These are phyloP conservation scores for Lasioglossum villosulum DNA, from an alignment of 2,888 invertebrate genomes.

Conservation along the genomic window DNA sequence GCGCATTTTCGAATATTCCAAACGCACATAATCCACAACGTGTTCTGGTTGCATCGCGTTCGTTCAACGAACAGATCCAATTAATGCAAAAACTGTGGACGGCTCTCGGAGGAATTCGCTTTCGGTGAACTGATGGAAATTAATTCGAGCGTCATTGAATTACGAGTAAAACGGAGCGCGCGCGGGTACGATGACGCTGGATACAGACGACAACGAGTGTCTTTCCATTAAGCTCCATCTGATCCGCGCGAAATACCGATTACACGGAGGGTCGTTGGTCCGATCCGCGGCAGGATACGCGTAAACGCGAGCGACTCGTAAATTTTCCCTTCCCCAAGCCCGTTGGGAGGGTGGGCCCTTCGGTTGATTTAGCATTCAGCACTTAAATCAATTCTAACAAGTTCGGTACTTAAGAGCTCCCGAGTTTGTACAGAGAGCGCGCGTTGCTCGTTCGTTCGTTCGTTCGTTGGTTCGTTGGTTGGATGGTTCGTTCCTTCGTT, in stretches of 20 bases:
- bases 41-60: not conserved
- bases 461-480: constrained; percentile 17
- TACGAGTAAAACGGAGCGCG: not conserved
- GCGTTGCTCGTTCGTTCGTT: constrained; percentile 67
- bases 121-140: not conserved
- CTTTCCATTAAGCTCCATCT: constrained; percentile 61
- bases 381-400: constrained; percentile 84
- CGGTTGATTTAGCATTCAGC: constrained; percentile 85
- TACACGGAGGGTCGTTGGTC: constrained; percentile 62
- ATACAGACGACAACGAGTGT: constrained; percentile 32
- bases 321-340: constrained; percentile 72
- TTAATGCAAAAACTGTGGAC: not conserved
- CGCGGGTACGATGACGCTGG: not conserved
- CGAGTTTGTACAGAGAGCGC: constrained; percentile 80
- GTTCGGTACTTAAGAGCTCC: constrained; percentile 84
- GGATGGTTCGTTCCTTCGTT: constrained; percentile 14
- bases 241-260: constrained; percentile 68
- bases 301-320: constrained; percentile 74
- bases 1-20: not conserved
- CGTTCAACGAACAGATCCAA: not conserved
- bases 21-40: not conserved
- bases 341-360: constrained; percentile 75
- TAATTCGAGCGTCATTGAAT: constrained; percentile 4
- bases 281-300: constrained; percentile 57
- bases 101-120: not conserved